Evolutionary conservation across 1,140 invertebrate genomes (phyloP).

Genomic region (Cyclina sinensis): DNA sequence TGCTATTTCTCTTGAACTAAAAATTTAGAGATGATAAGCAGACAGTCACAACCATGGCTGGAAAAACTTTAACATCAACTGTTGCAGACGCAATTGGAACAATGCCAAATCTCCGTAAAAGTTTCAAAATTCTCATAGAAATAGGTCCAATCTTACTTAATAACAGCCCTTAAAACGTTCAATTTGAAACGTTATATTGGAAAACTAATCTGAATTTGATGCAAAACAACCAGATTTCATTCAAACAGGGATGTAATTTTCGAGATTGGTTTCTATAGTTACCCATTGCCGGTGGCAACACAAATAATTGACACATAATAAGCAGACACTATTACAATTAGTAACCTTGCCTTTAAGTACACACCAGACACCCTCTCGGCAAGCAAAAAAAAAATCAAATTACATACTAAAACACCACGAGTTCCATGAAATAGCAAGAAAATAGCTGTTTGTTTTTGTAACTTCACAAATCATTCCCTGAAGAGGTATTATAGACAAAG

Average conservation of each 20-base stretch:
- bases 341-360: constrained; percentile 43
- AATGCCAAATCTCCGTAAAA: neutral
- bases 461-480: too few species aligned
- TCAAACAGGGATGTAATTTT: constrained; percentile 48
- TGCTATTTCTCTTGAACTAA: too few species aligned
- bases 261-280: constrained; percentile 48
- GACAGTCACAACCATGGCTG: too few species aligned
- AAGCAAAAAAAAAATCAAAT: constrained; percentile 29
- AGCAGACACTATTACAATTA: constrained; percentile 51
- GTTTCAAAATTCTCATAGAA: neutral
- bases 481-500: too few species aligned
- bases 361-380: constrained; percentile 22
- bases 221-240: constrained; percentile 45
- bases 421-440: neutral
- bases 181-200: constrained; percentile 19
- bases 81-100: neutral
- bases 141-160: constrained; percentile 10
- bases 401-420: neutral
- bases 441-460: neutral
- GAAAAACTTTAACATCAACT: too few species aligned
- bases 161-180: neutral
- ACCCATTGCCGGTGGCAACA: constrained; percentile 40
- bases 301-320: constrained; percentile 63
- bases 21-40: too few species aligned
- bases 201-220: constrained; percentile 32